These are phyloP conservation scores for Dascillus cervinus DNA, from an alignment of 2,888 invertebrate genomes.

Conservation along the genomic window DNA sequence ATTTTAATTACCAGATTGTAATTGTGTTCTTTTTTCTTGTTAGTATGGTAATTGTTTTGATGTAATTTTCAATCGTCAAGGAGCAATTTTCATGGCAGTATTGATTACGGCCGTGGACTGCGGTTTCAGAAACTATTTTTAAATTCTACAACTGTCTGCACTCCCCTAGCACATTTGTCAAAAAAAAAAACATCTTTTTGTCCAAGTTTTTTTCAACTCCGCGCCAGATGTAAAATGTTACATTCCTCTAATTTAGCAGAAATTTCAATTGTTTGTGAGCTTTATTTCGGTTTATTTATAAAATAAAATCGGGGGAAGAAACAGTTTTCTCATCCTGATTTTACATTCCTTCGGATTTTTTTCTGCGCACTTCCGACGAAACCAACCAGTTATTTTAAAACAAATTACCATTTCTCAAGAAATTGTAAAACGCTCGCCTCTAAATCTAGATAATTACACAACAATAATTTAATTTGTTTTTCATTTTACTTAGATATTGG, in stretches of 20 bases:
- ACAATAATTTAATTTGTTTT: too few relatives aligned
- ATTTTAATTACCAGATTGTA: conserved; percentile 25
- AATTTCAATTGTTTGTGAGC: conserved; percentile 22
- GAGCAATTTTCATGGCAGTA: too few relatives aligned
- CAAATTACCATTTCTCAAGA: too few relatives aligned
- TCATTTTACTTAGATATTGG: too few relatives aligned
- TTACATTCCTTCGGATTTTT: too few relatives aligned
- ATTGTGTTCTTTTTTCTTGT: conserved; percentile 8
- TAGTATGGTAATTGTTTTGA: conserved; percentile 11
- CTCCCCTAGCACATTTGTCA: conserved; percentile 31
- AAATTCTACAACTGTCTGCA: conserved; percentile 27
- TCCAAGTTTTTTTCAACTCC: conserved; percentile 23
- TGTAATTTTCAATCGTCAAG: conserved; percentile 7
- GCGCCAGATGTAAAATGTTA: conserved; percentile 33
- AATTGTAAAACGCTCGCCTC: too few relatives aligned
- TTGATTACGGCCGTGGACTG: conserved; percentile 18
- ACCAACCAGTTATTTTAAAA: too few relatives aligned
- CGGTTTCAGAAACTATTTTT: conserved; percentile 30
- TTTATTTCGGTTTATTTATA: conserved; percentile 12
- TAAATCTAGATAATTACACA: too few relatives aligned
- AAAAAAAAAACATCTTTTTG: conserved; percentile 26
- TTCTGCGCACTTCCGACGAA: too few relatives aligned
- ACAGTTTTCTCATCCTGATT: too few relatives aligned
- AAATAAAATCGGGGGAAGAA: conserved; percentile 9
- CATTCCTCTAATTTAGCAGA: conserved; percentile 32